Evolutionary conservation across 1,140 invertebrate species (phyloP).

Genomic region (Neodiprion virginianus): DNA sequence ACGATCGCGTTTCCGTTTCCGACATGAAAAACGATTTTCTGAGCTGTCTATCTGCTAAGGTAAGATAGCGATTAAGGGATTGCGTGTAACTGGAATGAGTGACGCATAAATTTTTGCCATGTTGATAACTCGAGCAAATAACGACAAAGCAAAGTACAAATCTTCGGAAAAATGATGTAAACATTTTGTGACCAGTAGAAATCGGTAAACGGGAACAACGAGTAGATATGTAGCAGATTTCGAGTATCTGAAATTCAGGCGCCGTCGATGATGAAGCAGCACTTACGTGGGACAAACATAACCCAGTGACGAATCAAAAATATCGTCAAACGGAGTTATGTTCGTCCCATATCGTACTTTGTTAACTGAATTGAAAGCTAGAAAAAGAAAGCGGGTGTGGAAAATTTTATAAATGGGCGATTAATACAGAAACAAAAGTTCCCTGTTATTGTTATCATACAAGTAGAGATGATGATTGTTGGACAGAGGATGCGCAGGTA

Average conservation of each 20-base stretch:
- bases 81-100: not conserved
- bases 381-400: not conserved
- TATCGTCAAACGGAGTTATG: conserved; percentile 60
- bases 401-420: not conserved
- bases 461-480: conserved; percentile 25
- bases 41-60: conserved; percentile 88
- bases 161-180: not conserved
- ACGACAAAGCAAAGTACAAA: not conserved
- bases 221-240: too few species aligned
- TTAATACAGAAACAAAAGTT: too few species aligned
- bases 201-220: too few species aligned
- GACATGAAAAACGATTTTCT: conserved; percentile 92
- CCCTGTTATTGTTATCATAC: not conserved
- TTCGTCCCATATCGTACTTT: conserved; percentile 58
- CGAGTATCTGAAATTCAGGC: not conserved
- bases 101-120: not conserved
- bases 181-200: not conserved
- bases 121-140: not conserved
- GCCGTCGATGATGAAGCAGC: conserved; percentile 36
- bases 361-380: conserved; percentile 5
- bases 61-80: conserved; percentile 56
- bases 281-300: conserved; percentile 64
- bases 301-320: conserved; percentile 65
- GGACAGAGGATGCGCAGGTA: conserved; percentile 53
- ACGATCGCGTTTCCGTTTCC: conserved; percentile 90